Percentiles rank a stretch among this genome's conserved stretches.
phyloP scores from a whole-genome alignment of 2,888 invertebrate species.

The Heliconius ismenius region DNA sequence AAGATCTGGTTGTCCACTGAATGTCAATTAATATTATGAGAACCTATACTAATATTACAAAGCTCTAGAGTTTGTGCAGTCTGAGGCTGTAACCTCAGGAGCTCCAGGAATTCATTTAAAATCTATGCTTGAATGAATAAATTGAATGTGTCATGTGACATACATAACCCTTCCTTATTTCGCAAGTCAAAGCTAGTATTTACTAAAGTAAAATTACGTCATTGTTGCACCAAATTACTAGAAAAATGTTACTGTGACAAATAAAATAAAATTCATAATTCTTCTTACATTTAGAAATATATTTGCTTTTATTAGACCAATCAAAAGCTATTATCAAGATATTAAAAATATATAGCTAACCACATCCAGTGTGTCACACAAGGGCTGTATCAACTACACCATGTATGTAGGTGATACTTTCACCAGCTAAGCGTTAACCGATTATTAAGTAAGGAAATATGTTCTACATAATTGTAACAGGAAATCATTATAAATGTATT shows the following conservation, averaged over 20 bases:
- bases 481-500: conserved; percentile 16
- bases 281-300: not conserved
- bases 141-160: too few species aligned
- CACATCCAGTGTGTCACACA: conserved; percentile 7
- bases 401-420: conserved; percentile 21
- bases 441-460: conserved; percentile 17
- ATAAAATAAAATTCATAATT: too few species aligned
- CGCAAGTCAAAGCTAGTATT: too few species aligned
- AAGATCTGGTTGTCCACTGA: conserved; percentile 6
- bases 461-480: conserved; percentile 1
- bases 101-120: not conserved
- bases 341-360: not conserved
- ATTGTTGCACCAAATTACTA: too few species aligned
- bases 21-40: not conserved
- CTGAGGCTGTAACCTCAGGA: not conserved
- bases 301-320: not conserved
- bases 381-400: not conserved
- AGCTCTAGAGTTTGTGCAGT: not conserved
- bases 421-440: not conserved
- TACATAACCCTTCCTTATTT: too few species aligned
- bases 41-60: not conserved
- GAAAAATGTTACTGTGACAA: too few species aligned
- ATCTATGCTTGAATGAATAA: too few species aligned
- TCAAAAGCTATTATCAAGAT: not conserved
- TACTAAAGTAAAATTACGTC: too few species aligned